A percentile compares a stretch with the other conserved stretches of the same genome.
These are phyloP conservation scores for Neoseiulus cucumeris DNA, from an alignment of 1,140 invertebrate genomes.

Conservation along the genomic window DNA sequence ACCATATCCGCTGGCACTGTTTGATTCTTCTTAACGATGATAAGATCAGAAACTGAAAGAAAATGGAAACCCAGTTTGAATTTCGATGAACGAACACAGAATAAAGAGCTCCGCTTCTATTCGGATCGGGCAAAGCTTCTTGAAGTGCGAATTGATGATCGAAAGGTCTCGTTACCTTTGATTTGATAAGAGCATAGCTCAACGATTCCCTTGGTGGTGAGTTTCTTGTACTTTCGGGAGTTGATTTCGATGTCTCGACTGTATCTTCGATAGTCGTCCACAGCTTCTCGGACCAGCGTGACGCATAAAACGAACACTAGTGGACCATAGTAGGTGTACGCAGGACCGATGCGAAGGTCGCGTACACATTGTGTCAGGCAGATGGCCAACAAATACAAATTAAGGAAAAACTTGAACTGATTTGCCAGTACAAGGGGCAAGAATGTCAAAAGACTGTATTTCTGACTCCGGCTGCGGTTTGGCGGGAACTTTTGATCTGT, in stretches of 20 bases:
- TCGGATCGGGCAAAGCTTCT: slow-evolving; percentile 32
- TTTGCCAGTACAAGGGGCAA: slow-evolving; percentile 91
- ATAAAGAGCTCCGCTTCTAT: no score
- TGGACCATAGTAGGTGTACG: slow-evolving; percentile 98
- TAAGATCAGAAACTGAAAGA: slow-evolving; percentile 43
- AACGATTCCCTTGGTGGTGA: slow-evolving; percentile 30
- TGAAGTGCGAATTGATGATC: slow-evolving; percentile 30
- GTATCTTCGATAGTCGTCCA: slow-evolving; percentile 81
- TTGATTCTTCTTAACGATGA: slow-evolving; percentile 46
- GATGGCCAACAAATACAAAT: slow-evolving; percentile 85
- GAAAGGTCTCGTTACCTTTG: slow-evolving; percentile 44
- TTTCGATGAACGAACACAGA: slow-evolving; percentile 39
- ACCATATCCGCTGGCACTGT: slow-evolving; percentile 92
- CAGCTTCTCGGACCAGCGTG: slow-evolving; percentile 81
- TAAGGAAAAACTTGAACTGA: slow-evolving; percentile 97
- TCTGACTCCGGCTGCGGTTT: slow-evolving; percentile 95
- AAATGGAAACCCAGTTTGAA: not conserved
- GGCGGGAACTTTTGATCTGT: slow-evolving; percentile 50
- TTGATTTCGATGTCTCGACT: slow-evolving; percentile 88
- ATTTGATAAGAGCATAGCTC: slow-evolving; percentile 29
- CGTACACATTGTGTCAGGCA: slow-evolving; percentile 88
- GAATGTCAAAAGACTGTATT: slow-evolving; percentile 96
- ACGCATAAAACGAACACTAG: slow-evolving; percentile 84
- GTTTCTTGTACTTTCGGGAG: slow-evolving; percentile 46
- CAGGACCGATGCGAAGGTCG: slow-evolving; percentile 80